Conservation (phyloP, 1,140 invertebrate species). For the Zaprionus capensis region DNA sequence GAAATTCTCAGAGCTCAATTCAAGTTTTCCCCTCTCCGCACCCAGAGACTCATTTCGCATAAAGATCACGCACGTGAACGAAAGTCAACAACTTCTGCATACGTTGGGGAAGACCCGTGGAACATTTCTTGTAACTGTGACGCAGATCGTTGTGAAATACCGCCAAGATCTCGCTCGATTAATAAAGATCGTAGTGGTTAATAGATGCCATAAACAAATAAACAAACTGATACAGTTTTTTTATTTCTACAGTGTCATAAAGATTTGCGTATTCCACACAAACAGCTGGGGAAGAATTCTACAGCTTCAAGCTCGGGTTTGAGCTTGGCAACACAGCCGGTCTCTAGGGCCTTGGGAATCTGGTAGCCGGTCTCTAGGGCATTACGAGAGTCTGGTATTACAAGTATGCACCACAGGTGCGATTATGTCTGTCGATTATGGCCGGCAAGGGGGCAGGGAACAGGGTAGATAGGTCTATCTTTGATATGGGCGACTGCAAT, state of each 20-base stretch:
- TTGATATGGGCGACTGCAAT: background rate
- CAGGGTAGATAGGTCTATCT: background rate
- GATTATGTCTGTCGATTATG: background rate
- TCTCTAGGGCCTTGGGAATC: background rate
- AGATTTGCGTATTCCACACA: background rate
- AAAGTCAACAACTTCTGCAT: background rate
- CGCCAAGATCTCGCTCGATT: background rate
- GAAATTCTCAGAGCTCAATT: slow-evolving; percentile 32
- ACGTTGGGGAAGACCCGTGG: slow-evolving; percentile 17
- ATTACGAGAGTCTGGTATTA: slow-evolving; percentile 5
- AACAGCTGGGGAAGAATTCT: background rate
- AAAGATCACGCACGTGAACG: slow-evolving; percentile 34
- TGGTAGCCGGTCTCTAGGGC: background rate
- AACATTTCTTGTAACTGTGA: slow-evolving; percentile 5
- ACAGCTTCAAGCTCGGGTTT: background rate
- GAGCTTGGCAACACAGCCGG: background rate
- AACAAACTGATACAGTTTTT: background rate
- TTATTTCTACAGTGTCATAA: background rate
- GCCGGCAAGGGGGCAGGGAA: background rate
- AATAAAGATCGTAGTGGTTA: background rate
- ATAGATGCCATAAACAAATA: background rate
- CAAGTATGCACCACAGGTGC: background rate
- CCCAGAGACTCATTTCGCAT: background rate
- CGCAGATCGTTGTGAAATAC: slow-evolving; percentile 5
- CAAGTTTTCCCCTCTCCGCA: slow-evolving; percentile 16